phyloP scores from a whole-genome alignment of 1,140 invertebrate species.

The Popillia japonica region DNA sequence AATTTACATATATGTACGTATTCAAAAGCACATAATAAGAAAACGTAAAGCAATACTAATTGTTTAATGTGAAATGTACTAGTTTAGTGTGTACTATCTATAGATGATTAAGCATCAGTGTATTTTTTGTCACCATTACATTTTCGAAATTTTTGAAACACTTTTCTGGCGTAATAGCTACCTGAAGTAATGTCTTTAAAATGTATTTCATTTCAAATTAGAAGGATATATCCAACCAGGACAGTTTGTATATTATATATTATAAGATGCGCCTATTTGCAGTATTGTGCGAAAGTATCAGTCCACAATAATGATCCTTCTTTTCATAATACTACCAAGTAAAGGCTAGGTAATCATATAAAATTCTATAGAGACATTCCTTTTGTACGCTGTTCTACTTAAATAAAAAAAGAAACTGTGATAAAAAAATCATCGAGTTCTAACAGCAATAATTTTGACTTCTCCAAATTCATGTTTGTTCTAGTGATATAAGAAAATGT shows the following conservation, averaged over 20 bases:
- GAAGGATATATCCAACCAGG: not conserved
- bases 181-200: not conserved
- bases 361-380: not conserved
- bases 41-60: slow-evolving; percentile 12
- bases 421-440: slow-evolving; percentile 26
- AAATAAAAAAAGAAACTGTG: slow-evolving; percentile 22
- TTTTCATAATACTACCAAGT: not conserved
- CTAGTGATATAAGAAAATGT: not conserved
- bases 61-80: slow-evolving; percentile 24
- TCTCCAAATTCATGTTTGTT: slow-evolving; percentile 15
- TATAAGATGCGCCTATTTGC: too few relatives aligned
- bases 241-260: too few relatives aligned
- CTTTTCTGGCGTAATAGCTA: not conserved
- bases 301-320: not conserved
- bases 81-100: slow-evolving; percentile 7
- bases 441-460: slow-evolving; percentile 23
- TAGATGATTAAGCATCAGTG: slow-evolving; percentile 8
- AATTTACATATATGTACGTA: not conserved
- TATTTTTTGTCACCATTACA: slow-evolving; percentile 32
- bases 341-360: not conserved
- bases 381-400: not conserved
- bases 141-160: slow-evolving; percentile 13
- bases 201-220: not conserved
- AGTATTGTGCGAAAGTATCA: too few relatives aligned
- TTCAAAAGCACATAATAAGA: not conserved